Evolutionary conservation across 2,113 vertebrate species (phyloP).

Genomic region (Erinaceus europaeus): DNA sequence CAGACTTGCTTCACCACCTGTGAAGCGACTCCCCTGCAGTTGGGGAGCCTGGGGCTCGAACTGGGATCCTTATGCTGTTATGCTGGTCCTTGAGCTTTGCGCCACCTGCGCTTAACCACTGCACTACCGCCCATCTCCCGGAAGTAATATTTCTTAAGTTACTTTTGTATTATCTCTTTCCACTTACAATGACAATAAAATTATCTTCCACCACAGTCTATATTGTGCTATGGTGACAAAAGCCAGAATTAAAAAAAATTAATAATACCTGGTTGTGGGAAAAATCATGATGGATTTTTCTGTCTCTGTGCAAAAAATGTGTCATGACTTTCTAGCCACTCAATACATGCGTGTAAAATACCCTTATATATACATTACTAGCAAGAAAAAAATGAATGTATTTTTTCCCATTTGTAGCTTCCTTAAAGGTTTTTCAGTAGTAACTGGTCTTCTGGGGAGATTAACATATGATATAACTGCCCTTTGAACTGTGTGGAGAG

Average conservation of each 20-base stretch:
- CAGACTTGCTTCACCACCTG: too few relatives aligned
- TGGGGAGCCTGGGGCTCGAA: too few relatives aligned
- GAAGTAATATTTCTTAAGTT: conserved; percentile 4
- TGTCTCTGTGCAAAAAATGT: neutral
- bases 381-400: neutral
- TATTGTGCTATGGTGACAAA: conserved; percentile 5
- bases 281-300: too few relatives aligned
- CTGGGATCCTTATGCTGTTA: too few relatives aligned
- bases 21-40: too few relatives aligned
- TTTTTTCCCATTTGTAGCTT: neutral
- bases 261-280: too few relatives aligned
- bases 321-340: neutral
- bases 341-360: neutral
- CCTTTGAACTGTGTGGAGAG: conserved; percentile 77
- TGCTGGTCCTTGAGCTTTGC: too few relatives aligned
- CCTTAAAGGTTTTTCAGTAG: neutral
- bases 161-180: neutral
- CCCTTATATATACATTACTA: neutral
- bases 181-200: neutral
- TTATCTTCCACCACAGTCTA: neutral
- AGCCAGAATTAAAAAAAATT: neutral
- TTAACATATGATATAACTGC: conserved; percentile 76
- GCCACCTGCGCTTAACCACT: neutral
- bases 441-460: conserved; percentile 63
- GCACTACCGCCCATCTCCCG: too few relatives aligned